Base-by-base conservation (phyloP, 2,113 vertebrate genomes). In the Turdus rufiventris region DNA sequence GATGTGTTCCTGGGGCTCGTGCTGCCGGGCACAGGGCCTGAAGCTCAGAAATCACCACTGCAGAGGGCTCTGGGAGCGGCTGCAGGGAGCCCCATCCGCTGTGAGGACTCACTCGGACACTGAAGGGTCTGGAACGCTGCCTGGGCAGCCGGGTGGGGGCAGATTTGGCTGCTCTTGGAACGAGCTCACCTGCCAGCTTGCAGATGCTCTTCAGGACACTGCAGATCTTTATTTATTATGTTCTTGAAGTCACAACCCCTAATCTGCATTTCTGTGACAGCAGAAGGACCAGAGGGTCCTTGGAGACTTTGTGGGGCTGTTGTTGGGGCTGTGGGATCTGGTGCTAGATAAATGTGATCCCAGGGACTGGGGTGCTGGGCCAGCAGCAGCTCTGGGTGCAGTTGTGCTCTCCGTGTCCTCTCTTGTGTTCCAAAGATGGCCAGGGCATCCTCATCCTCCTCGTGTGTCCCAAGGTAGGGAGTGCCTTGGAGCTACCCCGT, bases 161-260 rank as follows among this genome's bases (percentile, higher is more conserved):
- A 68, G 72, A 21, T 51, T 17, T 9, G 43, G 80, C 76, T 70
- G 65, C 47, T 90, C 67, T 10, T 72, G 83, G 84, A 75, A 65
- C 20, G 0, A 63, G 40, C 50, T 62, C 36, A 9, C 57, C 47
- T 57, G 77, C 60, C 81, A 58, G 85, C 85, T 51, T 87, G 89
- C 73, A 61, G 86, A 65, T 65, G 53, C 87, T 89, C 89, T 73
- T 66, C 86, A 43, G 93, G 84, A 82, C 63, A 19, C 43, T 86
- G 53, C 81, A 20, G 80, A 25, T 61, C 56, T 72, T 60, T 15
- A 26, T 86, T 91, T 58, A 33, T 93, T 56, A 45, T 0, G 0
- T 84, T 83, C 51, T 73, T 12, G 65, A 57, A 88, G 72, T 68
- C 79, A 24, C 74, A 50, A 12, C 72, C 60, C 45, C 45, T 31